Base-by-base conservation (phyloP, 1,140 invertebrate species). In the Monomorium pharaonis region DNA sequence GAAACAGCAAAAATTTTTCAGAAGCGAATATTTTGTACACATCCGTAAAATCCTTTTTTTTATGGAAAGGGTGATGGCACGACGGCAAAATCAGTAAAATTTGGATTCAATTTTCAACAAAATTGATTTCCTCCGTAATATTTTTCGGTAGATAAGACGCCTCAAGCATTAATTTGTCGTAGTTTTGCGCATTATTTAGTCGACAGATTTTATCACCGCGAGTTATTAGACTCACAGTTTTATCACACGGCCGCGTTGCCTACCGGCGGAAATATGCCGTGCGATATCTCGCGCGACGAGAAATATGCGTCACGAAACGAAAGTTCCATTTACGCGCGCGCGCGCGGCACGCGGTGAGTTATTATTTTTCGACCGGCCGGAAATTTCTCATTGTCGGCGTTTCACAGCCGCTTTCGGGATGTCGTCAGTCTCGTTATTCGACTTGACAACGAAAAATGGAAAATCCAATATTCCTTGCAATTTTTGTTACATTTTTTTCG, bases 181-280 rank as follows among this genome's bases (percentile, higher is more conserved):
- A 84, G 70, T 84, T 88, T 76, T 27, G 69, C 74, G 75, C 72
- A 84, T 87, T 89, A 90, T 87, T 67, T 89, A 90, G 83, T 76
- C 21, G 65, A 27, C 27, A 42, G 54, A 86, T 84, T 89, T 89
- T 86, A 89, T 89, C 85, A 65, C 51, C n/a, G 24, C 72, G 62
- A 70, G 60, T 81, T 88, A 89, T 89, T 83, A 89, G 56, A 51
- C 51, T 49, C 14, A 12, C n/a, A 63, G 63, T 86, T 89, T 88
- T 88, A 86, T 83, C 69, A 60, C 69, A 16, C 37, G 16, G 24
- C 62, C 14, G 24, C 56, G 70, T 76, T 70, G 54, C 44, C 21
- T 49, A 16, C 33, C 21, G 33, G 33, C 21, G 47, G 47, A 80
- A 74, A 83, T 72, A 74, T 74, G 54, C 51, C 76, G 51, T 24